These are phyloP conservation scores for Apteryx mantelli DNA, from an alignment of 2,113 vertebrate species.

Conservation along the genomic window DNA sequence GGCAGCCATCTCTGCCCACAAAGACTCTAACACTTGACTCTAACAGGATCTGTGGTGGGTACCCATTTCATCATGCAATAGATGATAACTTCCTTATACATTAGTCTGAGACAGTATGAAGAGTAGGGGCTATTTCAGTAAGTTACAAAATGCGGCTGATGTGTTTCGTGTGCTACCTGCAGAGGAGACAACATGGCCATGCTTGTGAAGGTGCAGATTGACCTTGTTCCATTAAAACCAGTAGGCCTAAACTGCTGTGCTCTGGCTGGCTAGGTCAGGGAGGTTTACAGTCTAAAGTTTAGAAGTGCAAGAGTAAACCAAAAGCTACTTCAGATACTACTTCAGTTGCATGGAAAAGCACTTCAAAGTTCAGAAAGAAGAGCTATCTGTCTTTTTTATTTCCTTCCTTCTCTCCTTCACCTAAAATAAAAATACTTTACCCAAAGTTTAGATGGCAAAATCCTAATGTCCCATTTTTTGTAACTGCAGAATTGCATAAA, in stretches of 20 bases:
- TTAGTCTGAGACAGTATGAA: neutral
- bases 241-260: neutral
- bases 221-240: neutral
- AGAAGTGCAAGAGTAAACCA: neutral
- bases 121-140: neutral
- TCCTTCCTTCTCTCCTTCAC: neutral
- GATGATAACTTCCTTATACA: neutral
- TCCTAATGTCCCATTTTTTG: neutral
- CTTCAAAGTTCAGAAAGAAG: neutral
- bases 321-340: neutral
- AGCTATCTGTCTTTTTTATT: neutral
- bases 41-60: neutral
- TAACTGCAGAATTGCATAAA: neutral
- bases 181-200: neutral
- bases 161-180: no score
- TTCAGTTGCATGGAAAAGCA: neutral
- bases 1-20: neutral
- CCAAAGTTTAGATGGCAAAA: neutral
- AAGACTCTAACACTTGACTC: neutral
- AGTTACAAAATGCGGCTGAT: neutral
- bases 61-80: neutral
- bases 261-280: fast-evolving
- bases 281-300: neutral
- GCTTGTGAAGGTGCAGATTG: fast-evolving
- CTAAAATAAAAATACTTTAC: neutral